Evolutionary conservation across 2,113 vertebrate species (phyloP).

Genomic region (Physeter macrocephalus): DNA sequence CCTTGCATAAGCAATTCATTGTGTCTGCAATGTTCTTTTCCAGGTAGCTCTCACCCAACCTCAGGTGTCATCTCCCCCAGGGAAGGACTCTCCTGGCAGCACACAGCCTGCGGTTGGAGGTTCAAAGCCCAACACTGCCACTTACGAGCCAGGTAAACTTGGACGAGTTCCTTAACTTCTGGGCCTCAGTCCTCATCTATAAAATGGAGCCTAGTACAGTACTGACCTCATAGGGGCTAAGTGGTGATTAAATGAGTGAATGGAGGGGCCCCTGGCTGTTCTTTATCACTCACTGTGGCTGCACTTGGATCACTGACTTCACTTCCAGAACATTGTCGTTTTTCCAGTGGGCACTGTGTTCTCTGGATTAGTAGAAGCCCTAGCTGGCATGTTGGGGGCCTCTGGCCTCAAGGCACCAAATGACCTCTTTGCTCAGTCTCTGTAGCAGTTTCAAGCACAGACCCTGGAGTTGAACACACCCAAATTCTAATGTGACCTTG

Average conservation of each 20-base stretch:
- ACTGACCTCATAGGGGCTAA: background rate
- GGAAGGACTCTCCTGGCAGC: background rate
- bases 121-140: background rate
- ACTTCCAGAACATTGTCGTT: background rate
- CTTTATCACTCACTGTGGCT: background rate
- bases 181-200: background rate
- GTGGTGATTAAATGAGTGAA: background rate
- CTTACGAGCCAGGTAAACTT: background rate
- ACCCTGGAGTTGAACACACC: background rate
- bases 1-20: background rate
- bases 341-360: background rate
- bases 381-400: rapidly evolving
- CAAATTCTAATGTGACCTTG: background rate
- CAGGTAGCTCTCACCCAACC: background rate
- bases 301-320: rapidly evolving
- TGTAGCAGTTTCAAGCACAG: background rate
- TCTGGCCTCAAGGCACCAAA: background rate
- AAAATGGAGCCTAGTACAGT: background rate
- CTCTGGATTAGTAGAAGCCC: background rate
- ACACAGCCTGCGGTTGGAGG: background rate
- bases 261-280: rapidly evolving
- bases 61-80: background rate
- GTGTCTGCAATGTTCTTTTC: background rate
- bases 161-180: background rate
- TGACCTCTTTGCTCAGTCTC: background rate